Base-by-base conservation (phyloP, 1,140 invertebrate species). In the Spodoptera frugiperda region DNA sequence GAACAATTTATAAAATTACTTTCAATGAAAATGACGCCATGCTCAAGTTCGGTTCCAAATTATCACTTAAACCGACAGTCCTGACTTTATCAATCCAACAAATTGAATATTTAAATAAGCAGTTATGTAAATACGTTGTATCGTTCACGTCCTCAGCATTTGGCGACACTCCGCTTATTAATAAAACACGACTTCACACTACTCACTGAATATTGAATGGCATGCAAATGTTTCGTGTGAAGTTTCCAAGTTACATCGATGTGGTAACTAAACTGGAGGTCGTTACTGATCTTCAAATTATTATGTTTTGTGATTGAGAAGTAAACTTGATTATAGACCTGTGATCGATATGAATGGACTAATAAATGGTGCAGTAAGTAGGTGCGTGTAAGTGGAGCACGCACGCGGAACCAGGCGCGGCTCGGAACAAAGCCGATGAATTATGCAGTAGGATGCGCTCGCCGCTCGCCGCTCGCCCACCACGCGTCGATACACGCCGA, bases 381-480 rank as follows among this genome's bases (percentile, higher is more conserved):
- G 6, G 53, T 46, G 39, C 33, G 17, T 68, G 65, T 51, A 30
- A 49, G 44, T 19, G 19, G 17, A 25, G 8, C 44, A 14, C 25
- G 30, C 63, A 55, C 21, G 68, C 68, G 68, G 30, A 55, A 55
- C 53, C 49, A 30, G 53, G 53, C 53, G 68, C 53, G 68, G 33
- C 39, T 53, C 17, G 8, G 14, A 72, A 55, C 30, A 71, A 72
- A 55, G 49, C 8, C 33, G 21, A 72, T 72, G 68, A 72, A 72
- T 72, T 72, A 72, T 72, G 30, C 53, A 72, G 51, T 46, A 63
- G 53, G 68, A 72, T 72, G 68, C 51, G 68, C 68, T n/a, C 11
- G 33, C 53, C 11, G n/a, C n/a, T n/a, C n/a, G n/a, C n/a, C 51
- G 68, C 68, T n/a, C 11, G 33, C 53, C 11, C 68, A 57, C 53